Base-by-base conservation (phyloP, 2,797 vertebrate genomes). In the Chaunax sp. region DNA sequence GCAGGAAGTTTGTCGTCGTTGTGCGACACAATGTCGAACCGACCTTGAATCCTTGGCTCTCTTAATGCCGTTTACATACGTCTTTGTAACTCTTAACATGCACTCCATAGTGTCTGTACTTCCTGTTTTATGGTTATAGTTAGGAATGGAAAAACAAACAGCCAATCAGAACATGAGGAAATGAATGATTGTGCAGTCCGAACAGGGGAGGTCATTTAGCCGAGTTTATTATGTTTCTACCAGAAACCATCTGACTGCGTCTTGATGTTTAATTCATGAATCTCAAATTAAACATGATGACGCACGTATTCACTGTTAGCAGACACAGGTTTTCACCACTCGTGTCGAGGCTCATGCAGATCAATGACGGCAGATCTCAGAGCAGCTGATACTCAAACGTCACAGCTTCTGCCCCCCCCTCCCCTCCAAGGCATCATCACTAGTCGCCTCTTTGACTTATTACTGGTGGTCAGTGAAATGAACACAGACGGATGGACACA, bases 401-500 rank as follows among this genome's bases (percentile, higher is more conserved):
- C 43, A 37, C 2, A 0, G 38, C 50, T 78, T 54, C 43, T 25
- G 41, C 54, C 62, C 41, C 22, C 56, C 56, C 69, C n/a, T n/a
- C n/a, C n/a, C n/a, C 11, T 20, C 40, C 16, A 43, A 8, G 69
- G 37, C 64, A 43, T 66, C 35, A 25, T 16, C 40, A 64, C 44
- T 40, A 22, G 49, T 52, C 12, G 25, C 67, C 59, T 43, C 74
- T 65, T 28, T 56, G 73, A 77, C 56, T 47, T 52, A 55, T 74
- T 88, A 80, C 84, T 57, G 46, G 66, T 9, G 64, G 74, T 83
- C 90, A 80, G 78, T 79, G 77, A 89, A 87, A 90, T 90, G 88
- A 92, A 91, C 82, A 87, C 84, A 92, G 92, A 93, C 83, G 88
- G 78, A 92, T 90, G 89, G 90, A 91, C 75, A 87, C 85, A 75